phyloP scores from a whole-genome alignment of 2,113 vertebrate genomes.

The Sinocyclocheilus rhinocerous region DNA sequence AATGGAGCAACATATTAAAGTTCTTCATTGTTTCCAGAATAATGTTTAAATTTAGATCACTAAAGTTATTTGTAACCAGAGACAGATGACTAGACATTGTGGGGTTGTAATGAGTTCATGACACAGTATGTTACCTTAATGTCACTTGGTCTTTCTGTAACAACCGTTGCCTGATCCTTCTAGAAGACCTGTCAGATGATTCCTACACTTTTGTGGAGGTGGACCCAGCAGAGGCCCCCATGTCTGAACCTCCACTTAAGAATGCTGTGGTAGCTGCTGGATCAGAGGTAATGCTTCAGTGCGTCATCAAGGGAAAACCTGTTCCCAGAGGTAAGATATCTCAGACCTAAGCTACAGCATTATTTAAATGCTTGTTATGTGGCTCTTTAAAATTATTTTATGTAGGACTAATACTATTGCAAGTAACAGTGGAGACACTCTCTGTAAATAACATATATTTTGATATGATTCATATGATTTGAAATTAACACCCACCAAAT shows the following conservation, averaged over 20 bases:
- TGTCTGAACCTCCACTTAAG: slow-evolving; percentile 72
- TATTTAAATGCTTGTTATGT: background rate
- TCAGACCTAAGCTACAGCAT: background rate
- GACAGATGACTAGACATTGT: background rate
- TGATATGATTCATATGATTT: too few relatives aligned
- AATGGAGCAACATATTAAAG: background rate
- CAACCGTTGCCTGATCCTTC: background rate
- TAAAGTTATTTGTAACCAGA: background rate
- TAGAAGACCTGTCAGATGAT: slow-evolving; percentile 83
- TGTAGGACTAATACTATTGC: background rate
- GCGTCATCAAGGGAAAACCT: slow-evolving; percentile 83
- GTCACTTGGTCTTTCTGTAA: background rate
- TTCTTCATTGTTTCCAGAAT: background rate
- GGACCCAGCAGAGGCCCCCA: slow-evolving; percentile 73
- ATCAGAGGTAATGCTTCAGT: slow-evolving; percentile 79
- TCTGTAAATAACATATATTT: background rate
- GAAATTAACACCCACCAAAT: background rate
- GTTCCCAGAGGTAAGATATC: slow-evolving; percentile 79
- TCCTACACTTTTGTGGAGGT: slow-evolving; percentile 87
- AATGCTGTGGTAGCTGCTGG: slow-evolving; percentile 70
- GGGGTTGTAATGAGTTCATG: background rate
- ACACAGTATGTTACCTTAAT: background rate
- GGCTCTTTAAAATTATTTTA: background rate
- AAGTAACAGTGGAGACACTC: background rate
- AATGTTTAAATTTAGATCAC: slow-evolving; percentile 6